Percentiles rank a stretch among this genome's conserved stretches.
Evolutionary conservation across 2,797 vertebrate genomes (phyloP).

Genomic region (Gymnothorax reevesii): DNA sequence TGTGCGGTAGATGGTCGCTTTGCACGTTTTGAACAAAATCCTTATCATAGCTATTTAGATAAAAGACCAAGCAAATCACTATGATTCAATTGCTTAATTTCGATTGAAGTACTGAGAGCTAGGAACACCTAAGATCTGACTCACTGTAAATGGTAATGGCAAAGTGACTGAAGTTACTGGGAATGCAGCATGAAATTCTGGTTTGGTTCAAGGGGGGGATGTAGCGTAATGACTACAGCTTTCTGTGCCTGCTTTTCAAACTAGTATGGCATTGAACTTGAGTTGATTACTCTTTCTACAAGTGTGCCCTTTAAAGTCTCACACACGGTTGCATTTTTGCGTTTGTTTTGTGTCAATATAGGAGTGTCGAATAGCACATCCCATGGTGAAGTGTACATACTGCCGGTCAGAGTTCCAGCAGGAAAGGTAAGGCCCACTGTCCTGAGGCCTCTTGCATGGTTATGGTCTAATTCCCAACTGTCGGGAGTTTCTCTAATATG

Average conservation of each 20-base stretch:
- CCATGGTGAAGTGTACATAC: constrained; percentile 96
- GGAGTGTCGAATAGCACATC: constrained; percentile 97
- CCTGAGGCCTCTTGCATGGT: not conserved
- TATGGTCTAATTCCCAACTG: not conserved
- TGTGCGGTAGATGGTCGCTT: not conserved
- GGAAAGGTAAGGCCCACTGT: constrained; percentile 81
- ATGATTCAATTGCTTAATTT: not conserved
- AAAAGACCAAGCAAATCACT: not conserved
- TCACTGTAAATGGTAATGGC: no score
- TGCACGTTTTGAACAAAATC: not conserved
- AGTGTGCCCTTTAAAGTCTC: not conserved
- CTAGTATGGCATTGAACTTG: no score
- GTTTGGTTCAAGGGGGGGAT: not conserved
- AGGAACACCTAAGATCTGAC: not conserved
- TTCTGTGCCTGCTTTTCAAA: not conserved
- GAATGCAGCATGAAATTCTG: not conserved
- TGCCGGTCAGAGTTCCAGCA: constrained; percentile 98
- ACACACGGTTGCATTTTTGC: not conserved
- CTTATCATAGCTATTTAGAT: not conserved
- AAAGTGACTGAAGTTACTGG: not conserved
- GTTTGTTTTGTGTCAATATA: constrained; percentile 59
- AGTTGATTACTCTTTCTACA: no score
- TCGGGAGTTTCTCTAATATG: not conserved
- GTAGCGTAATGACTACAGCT: not conserved
- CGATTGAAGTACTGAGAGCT: not conserved